Base-by-base conservation (phyloP, 1,140 invertebrate species). In the Phymastichus coffea region DNA sequence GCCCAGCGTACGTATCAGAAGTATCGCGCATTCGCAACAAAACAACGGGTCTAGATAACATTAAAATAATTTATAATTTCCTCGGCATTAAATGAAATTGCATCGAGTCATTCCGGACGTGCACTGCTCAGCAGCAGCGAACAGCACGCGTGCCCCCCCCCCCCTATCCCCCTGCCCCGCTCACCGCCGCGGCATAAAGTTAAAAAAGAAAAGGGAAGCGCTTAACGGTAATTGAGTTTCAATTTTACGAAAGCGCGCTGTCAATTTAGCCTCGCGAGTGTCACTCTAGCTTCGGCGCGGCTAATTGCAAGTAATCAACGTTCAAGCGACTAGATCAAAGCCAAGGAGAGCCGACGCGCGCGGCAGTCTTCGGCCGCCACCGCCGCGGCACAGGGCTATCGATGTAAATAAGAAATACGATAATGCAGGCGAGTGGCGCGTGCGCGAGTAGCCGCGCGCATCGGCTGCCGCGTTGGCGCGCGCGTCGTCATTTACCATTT, bases 401-500 rank as follows among this genome's bases (percentile, higher is more conserved):
- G 46, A 51, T 57, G 49, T 35, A 40, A 57, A 52, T 63, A 69
- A 70, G 62, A 64, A 55, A 69, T 66, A 61, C 66, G 67, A 46
- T 68, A 70, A 67, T 69, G 17, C 37, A 47, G 47, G 41, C 30
- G 52, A 43, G 47, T 48, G 43, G 28, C 26, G 22, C 12, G 37
- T 44, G 15, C 22, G 30, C 23, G 25, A 7, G 17, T 17, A 52
- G 40, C 35, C 40, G 26, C 28, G 48, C 38, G 51, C 38, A 20
- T 22, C 28, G 55, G 23, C 54, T 59, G 47, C 57, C 62, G 43
- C 38, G 47, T 56, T 55, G 48, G 59, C 48, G 44, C 61, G 59
- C 58, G 51, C 46, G 43, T 63, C 61, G 61, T 70, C 69, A 69
- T 70, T 73, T 62, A 66, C 57, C 60, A 65, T 70, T 70, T 68